Evolutionary conservation across 2,797 vertebrate species (phyloP).

Genomic region (Cygnus olor): DNA sequence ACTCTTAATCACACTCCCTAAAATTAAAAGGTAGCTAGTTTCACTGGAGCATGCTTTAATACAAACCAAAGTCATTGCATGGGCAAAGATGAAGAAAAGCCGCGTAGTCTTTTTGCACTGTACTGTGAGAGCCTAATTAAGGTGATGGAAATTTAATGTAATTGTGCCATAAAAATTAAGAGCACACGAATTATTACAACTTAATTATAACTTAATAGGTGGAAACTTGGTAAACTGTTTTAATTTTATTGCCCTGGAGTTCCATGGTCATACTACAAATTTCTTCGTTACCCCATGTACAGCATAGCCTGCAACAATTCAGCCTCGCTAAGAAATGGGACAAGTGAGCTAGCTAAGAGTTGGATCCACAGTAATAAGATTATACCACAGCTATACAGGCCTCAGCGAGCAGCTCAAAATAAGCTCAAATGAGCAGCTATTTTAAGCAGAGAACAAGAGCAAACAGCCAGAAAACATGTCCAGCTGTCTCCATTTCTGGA

Average conservation of each 20-base stretch:
- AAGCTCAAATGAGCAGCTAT: neutral
- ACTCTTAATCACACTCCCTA: neutral
- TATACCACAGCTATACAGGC: neutral
- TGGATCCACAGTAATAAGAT: slow-evolving; percentile 5
- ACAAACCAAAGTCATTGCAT: neutral
- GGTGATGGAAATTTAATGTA: neutral
- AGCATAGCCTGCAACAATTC: neutral
- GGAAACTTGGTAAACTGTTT: slow-evolving; percentile 16
- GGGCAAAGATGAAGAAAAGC: neutral
- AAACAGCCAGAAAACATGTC: neutral
- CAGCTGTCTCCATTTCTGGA: slow-evolving; percentile 33
- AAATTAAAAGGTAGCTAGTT: slow-evolving; percentile 2
- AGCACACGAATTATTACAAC: neutral
- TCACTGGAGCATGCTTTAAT: neutral
- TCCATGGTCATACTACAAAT: neutral
- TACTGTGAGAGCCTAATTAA: neutral
- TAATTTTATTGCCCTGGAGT: neutral
- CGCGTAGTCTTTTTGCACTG: neutral
- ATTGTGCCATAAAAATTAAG: slow-evolving; percentile 13
- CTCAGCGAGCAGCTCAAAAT: neutral
- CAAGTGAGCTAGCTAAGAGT: neutral
- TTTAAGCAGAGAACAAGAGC: slow-evolving; percentile 32
- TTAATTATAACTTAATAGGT: neutral
- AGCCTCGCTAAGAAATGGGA: neutral
- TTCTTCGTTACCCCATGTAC: neutral